These are phyloP conservation scores for Notiomystis cincta DNA, from an alignment of 2,113 vertebrate species.

Conservation along the genomic window DNA sequence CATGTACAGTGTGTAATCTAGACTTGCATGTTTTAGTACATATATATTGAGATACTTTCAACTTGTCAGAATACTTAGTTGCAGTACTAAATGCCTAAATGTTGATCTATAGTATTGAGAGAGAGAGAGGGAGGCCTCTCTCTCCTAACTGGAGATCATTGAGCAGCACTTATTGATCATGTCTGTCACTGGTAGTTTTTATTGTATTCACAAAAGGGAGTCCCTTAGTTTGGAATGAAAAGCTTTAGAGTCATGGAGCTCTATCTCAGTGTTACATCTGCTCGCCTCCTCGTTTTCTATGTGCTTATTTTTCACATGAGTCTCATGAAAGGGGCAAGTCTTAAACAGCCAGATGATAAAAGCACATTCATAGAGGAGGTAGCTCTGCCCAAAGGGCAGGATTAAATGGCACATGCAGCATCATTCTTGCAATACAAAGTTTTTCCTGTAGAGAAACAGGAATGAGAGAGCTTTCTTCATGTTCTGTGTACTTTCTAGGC, in stretches of 20 bases:
- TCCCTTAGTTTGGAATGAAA: background rate
- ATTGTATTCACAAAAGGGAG: background rate
- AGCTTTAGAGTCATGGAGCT: background rate
- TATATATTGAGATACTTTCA: background rate
- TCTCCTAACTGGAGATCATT: background rate
- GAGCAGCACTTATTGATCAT: background rate
- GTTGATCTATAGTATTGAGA: background rate
- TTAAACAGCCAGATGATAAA: background rate
- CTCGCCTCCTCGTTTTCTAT: background rate
- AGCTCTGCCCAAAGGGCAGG: background rate
- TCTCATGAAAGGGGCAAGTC: background rate
- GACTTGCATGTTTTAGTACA: background rate
- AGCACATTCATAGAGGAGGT: background rate
- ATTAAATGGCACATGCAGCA: background rate
- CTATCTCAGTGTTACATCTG: background rate
- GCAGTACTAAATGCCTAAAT: background rate
- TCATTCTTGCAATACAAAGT: background rate
- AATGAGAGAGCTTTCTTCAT: background rate
- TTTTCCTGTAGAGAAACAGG: conserved; percentile 10
- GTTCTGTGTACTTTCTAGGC: background rate
- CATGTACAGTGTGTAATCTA: background rate
- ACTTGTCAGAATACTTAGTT: background rate
- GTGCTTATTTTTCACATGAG: background rate
- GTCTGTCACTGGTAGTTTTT: background rate
- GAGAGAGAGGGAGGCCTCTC: background rate